Base-by-base conservation (phyloP, 2,888 invertebrate genomes). In the Eupithecia insigniata region DNA sequence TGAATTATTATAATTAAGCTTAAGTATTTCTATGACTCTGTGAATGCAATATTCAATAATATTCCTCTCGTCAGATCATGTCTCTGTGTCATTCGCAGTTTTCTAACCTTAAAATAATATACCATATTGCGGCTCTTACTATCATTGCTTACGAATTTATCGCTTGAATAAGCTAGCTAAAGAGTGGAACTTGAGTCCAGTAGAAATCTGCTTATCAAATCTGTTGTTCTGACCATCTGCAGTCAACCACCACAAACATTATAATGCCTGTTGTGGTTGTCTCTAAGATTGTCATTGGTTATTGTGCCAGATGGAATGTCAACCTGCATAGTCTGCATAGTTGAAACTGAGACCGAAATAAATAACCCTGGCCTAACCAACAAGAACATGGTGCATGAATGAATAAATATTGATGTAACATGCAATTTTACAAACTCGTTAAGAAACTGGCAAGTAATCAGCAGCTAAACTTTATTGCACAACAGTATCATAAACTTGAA, bases 51-150 rank as follows among this genome's bases (percentile, higher is more conserved):
- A 3, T 51, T 22, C 10, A 10, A 51, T 22, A 22, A 51, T 22
- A n/a, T n/a, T 51, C 22, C 46, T 51, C 10, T 22, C n/a, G n/a
- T n/a, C 46, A 51, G 22, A 51, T 51, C 4, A 51, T n/a, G n/a
- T n/a, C n/a, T n/a, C n/a, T n/a, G 2, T 10, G 10, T 22, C 8
- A 10, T 51, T 51, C 46, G 22, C 39, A n/a, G 7, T 6, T 18
- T 1, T 43, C 8, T 73, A 73, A 73, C 73, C 73, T 73, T 39
- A 61, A 73, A 73, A 55, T n/a, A 46, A 28, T 66, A 26, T 60
- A 22, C 55, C 28, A 22, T 39, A 64, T 6, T 68, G 22, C 64
- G 18, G 71, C 32, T 65, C 67, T 43, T 66, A 61, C 61, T 46
- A 66, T 26, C 51, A 26, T 8, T 68, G 34, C 22, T 32, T 39